Conservation (phyloP, 2,888 invertebrate species). For the Cynaeus angustus region DNA sequence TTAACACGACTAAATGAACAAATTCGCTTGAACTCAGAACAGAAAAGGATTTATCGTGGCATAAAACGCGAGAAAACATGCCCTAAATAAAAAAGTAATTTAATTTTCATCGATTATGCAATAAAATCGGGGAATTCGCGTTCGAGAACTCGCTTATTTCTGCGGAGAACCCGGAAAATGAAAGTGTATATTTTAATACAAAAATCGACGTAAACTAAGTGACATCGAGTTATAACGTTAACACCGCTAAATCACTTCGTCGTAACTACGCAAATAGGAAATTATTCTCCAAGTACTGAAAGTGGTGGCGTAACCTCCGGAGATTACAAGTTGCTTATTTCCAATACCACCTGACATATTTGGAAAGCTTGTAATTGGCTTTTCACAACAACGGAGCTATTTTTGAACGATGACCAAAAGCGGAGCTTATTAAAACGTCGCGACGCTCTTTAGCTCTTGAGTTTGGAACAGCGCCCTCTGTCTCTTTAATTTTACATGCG, state of each 20-base stretch:
- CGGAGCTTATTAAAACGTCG: background rate
- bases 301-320: conserved; percentile 15
- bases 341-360: conserved; percentile 19
- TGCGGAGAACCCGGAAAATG: background rate
- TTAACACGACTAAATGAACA: conserved; percentile 12
- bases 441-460: background rate
- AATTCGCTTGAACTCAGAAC: conserved; percentile 10
- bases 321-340: conserved; percentile 13
- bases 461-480: background rate
- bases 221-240: no score
- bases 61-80: conserved; percentile 24
- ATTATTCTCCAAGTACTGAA: no score
- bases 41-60: conserved; percentile 13
- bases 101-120: conserved; percentile 37
- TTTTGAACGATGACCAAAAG: background rate
- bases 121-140: conserved; percentile 25
- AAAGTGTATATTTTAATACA: conserved; percentile 17
- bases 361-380: background rate
- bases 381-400: background rate
- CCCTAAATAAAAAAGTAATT: conserved; percentile 34
- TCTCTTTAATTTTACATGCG: background rate
- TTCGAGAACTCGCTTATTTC: conserved; percentile 2
- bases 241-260: no score
- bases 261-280: no score
- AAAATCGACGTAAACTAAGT: no score